These are phyloP conservation scores for Holotrichia oblita DNA, from an alignment of 1,140 invertebrate genomes.

Conservation along the genomic window DNA sequence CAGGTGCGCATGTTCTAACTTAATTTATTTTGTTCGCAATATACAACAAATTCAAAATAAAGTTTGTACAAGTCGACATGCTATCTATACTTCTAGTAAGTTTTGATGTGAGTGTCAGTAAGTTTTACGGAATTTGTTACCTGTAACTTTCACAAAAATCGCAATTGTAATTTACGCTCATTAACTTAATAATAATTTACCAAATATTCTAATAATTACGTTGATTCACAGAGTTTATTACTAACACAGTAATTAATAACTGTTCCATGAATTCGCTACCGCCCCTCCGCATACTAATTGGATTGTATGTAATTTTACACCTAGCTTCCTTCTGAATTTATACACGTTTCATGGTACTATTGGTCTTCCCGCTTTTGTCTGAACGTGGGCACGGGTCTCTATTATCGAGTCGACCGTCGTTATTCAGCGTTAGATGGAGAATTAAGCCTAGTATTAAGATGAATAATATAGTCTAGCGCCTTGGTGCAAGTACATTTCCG, in stretches of 20 bases:
- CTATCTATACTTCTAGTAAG: too few species aligned
- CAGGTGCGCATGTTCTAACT: too few species aligned
- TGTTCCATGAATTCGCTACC: background rate
- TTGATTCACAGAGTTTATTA: too few species aligned
- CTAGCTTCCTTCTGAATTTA: slow-evolving; percentile 16
- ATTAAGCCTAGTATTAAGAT: background rate
- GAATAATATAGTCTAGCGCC: background rate
- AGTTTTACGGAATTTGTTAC: too few species aligned
- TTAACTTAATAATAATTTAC: too few species aligned
- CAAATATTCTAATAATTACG: too few species aligned
- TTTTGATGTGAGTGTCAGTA: too few species aligned
- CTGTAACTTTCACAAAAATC: too few species aligned
- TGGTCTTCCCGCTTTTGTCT: background rate
- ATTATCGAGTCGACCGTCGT: background rate
- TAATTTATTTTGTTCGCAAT: too few species aligned
- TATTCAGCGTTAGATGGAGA: background rate
- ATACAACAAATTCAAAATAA: too few species aligned
- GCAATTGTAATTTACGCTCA: too few species aligned
- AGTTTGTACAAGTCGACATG: too few species aligned
- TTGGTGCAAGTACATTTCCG: background rate
- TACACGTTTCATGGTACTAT: background rate
- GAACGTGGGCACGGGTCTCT: background rate
- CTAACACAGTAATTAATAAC: slow-evolving; percentile 16
- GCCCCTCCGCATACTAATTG: slow-evolving; percentile 22
- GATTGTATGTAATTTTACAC: slow-evolving; percentile 34